These are phyloP conservation scores for Rhodeus uyekii DNA, from an alignment of 2,797 vertebrate species.

Conservation along the genomic window DNA sequence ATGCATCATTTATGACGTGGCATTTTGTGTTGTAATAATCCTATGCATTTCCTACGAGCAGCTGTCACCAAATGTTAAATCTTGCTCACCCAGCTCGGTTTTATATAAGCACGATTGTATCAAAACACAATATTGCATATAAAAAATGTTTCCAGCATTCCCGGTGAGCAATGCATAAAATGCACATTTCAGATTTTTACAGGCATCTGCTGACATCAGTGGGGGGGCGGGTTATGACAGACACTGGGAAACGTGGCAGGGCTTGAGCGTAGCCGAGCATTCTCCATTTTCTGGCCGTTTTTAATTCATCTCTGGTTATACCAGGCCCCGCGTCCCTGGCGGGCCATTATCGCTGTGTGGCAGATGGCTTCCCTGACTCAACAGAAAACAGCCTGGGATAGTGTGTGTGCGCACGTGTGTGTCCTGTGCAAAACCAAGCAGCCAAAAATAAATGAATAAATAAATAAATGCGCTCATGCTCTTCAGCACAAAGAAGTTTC, in stretches of 20 bases:
- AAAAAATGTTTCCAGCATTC: background rate
- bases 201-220: constrained; percentile 12
- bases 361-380: constrained; percentile 74
- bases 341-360: constrained; percentile 77
- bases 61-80: constrained; percentile 35
- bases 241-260: constrained; percentile 42
- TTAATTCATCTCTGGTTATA: constrained; percentile 69
- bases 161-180: constrained; percentile 9
- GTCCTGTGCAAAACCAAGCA: constrained; percentile 42
- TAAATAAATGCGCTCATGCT: constrained; percentile 47
- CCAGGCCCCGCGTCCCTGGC: constrained; percentile 73
- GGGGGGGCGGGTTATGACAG: constrained; percentile 31
- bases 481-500: constrained; percentile 50
- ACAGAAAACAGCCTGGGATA: constrained; percentile 69
- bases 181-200: constrained; percentile 12
- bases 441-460: constrained; percentile 50
- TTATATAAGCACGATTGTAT: constrained; percentile 34
- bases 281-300: constrained; percentile 69
- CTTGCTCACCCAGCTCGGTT: constrained; percentile 4
- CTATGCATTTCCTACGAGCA: constrained; percentile 24
- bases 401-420: constrained; percentile 32
- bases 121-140: constrained; percentile 12
- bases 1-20: constrained; percentile 46
- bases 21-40: constrained; percentile 46
- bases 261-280: constrained; percentile 63